Conservation (phyloP, 1,140 invertebrate genomes). For the Hestina assimilis region DNA sequence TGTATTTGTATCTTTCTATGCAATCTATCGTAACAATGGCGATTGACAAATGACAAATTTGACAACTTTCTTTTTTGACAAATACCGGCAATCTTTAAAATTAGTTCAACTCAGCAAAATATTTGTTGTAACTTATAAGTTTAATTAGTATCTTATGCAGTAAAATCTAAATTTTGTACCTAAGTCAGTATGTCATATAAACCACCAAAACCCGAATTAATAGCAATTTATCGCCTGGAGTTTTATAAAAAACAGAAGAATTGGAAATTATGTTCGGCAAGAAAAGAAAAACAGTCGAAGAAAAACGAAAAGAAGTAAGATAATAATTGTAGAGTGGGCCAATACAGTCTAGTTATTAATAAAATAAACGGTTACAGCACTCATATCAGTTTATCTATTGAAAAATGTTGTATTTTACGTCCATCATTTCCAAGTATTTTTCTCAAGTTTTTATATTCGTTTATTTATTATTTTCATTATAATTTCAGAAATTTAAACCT, state of each 20-base stretch:
- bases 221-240: conserved; percentile 45
- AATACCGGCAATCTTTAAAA: conserved; percentile 2
- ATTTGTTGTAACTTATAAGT: no score
- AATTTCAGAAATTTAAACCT: conserved; percentile 20
- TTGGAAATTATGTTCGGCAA: conserved; percentile 37
- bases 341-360: no score
- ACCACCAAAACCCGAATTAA: conserved; percentile 28
- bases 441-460: not conserved
- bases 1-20: no score
- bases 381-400: no score
- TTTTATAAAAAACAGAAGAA: conserved; percentile 54
- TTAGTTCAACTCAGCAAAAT: not conserved
- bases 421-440: no score
- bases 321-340: no score
- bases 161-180: not conserved
- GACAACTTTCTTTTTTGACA: not conserved
- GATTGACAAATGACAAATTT: not conserved
- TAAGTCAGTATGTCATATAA: conserved; percentile 21
- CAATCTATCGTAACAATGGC: not conserved
- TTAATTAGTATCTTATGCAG: no score
- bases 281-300: conserved; percentile 29
- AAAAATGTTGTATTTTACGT: not conserved
- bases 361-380: no score
- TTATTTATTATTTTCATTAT: not conserved
- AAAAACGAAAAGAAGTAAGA: not conserved